Evolutionary conservation across 2,888 invertebrate genomes (phyloP).

Genomic region (Drosophila histrio): DNA sequence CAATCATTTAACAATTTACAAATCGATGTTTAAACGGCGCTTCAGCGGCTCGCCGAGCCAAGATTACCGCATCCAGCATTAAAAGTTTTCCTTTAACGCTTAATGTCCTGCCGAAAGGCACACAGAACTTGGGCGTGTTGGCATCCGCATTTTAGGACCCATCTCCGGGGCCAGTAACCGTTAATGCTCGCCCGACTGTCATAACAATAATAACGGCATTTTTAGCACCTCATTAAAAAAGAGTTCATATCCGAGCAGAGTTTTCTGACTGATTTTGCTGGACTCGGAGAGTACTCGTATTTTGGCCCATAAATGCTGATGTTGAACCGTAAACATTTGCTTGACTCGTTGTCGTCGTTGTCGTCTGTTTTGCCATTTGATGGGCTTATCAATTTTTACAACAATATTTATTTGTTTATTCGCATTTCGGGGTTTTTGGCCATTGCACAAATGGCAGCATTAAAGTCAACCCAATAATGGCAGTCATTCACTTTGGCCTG

Average conservation of each 20-base stretch:
- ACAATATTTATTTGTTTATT: slow-evolving; percentile 71
- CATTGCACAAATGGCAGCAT: slow-evolving; percentile 37
- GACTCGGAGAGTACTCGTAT: slow-evolving; percentile 9
- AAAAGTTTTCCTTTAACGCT: slow-evolving; percentile 69
- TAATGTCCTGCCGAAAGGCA: slow-evolving; percentile 61
- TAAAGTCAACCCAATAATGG: slow-evolving; percentile 53
- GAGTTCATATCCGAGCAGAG: slow-evolving; percentile 73
- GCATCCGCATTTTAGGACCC: slow-evolving; percentile 1
- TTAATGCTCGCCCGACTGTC: slow-evolving; percentile 63
- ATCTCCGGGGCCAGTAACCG: slow-evolving; percentile 24
- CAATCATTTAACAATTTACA: slow-evolving; percentile 83
- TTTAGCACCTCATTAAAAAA: slow-evolving; percentile 82
- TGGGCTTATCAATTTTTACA: slow-evolving; percentile 74
- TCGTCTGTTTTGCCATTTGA: slow-evolving; percentile 37
- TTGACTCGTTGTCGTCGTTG: slow-evolving; percentile 23
- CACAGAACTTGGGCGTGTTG: slow-evolving; percentile 23
- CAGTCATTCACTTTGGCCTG: slow-evolving; percentile 25
- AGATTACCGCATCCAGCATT: slow-evolving; percentile 36
- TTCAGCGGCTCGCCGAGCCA: slow-evolving; percentile 43
- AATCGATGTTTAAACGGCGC: slow-evolving; percentile 82
- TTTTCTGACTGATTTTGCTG: slow-evolving; percentile 52
- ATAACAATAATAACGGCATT: slow-evolving; percentile 77
- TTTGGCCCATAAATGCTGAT: slow-evolving; percentile 29
- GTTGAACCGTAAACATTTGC: slow-evolving; percentile 20
- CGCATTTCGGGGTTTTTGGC: slow-evolving; percentile 35